These are phyloP conservation scores for Phyllotreta cruciferae DNA, from an alignment of 2,888 invertebrate species.

Conservation along the genomic window DNA sequence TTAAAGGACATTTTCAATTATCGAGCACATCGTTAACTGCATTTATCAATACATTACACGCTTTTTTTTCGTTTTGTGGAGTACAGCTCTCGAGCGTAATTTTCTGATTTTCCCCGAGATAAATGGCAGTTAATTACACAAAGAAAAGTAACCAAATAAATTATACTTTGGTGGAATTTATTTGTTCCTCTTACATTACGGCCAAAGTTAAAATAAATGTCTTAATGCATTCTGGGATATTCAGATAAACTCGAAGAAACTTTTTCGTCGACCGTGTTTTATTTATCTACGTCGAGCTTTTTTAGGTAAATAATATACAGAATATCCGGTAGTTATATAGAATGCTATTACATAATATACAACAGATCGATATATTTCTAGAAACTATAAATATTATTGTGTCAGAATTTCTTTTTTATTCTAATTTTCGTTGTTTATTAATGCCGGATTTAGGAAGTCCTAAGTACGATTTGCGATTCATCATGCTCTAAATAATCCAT, in stretches of 20 bases:
- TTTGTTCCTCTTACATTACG: slow-evolving; percentile 26
- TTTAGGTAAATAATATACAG: too few relatives aligned
- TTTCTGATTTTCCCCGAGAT: slow-evolving; percentile 41
- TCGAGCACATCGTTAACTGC: slow-evolving; percentile 49
- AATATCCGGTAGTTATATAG: too few relatives aligned
- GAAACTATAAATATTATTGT: too few relatives aligned
- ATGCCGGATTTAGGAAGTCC: too few relatives aligned
- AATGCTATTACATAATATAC: too few relatives aligned
- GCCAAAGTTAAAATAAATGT: slow-evolving; percentile 32
- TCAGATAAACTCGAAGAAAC: slow-evolving; percentile 29
- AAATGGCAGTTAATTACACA: slow-evolving; percentile 40
- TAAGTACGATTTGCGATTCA: too few relatives aligned
- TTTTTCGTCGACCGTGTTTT: slow-evolving; percentile 15
- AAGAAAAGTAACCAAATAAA: slow-evolving; percentile 38
- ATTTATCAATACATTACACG: slow-evolving; percentile 49
- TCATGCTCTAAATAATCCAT: too few relatives aligned
- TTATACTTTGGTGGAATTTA: slow-evolving; percentile 35
- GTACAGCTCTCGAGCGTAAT: slow-evolving; percentile 38
- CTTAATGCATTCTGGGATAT: slow-evolving; percentile 30
- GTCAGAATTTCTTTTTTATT: too few relatives aligned
- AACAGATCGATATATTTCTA: too few relatives aligned
- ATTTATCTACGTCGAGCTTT: too few relatives aligned
- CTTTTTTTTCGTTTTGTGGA: slow-evolving; percentile 39
- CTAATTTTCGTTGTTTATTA: too few relatives aligned
- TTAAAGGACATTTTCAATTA: slow-evolving; percentile 54